phyloP scores from a whole-genome alignment of 2,113 vertebrate genomes.

The Poicephalus meyeri region DNA sequence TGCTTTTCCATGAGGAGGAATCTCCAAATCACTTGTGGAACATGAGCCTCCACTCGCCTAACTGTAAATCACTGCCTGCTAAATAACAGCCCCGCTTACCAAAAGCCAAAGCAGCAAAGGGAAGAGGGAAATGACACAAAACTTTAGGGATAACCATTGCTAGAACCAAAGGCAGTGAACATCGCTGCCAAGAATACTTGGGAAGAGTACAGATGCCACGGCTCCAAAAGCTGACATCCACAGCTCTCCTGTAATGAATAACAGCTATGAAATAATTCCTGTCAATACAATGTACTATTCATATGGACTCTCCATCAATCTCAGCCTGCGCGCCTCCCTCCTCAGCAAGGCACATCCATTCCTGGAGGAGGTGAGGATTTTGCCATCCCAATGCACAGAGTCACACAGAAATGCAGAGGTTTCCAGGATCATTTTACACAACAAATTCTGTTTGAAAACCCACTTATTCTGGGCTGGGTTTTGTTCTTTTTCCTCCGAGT shows the following conservation, averaged over 20 bases:
- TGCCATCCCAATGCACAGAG: accelerated
- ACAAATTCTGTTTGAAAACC: background rate
- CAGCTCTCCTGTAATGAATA: background rate
- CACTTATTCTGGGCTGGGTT: background rate
- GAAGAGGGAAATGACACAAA: background rate
- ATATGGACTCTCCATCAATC: background rate
- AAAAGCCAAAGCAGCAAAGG: background rate
- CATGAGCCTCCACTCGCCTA: accelerated
- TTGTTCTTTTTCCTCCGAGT: accelerated
- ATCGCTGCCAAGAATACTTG: background rate
- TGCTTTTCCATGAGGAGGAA: background rate
- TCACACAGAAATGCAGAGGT: background rate
- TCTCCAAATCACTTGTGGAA: background rate
- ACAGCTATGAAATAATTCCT: background rate
- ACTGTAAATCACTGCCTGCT: background rate
- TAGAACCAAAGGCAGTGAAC: background rate
- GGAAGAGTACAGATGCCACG: background rate
- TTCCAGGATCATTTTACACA: background rate
- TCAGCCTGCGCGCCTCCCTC: background rate
- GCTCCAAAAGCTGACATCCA: background rate
- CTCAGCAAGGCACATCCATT: background rate
- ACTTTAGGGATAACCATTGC: background rate
- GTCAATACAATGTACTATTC: background rate
- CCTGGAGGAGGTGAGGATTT: background rate
- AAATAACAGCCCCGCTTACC: accelerated